phyloP scores from a whole-genome alignment of 1,140 invertebrate species.

The Psix sp. region DNA sequence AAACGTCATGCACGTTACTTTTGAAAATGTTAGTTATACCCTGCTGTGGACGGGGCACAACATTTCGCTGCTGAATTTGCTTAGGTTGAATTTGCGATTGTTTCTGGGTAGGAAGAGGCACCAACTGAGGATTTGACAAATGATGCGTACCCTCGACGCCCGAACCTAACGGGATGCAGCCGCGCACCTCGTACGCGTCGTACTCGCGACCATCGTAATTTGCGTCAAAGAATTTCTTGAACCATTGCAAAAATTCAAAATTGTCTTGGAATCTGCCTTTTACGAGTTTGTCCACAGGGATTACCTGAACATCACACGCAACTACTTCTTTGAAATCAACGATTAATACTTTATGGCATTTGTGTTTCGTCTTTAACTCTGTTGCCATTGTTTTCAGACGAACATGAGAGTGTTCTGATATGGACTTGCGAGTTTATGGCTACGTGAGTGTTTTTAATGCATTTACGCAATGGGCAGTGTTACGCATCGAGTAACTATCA shows the following conservation, averaged over 20 bases:
- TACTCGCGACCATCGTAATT: constrained; percentile 98
- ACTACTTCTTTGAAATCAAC: constrained; percentile 6
- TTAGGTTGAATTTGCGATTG: constrained; percentile 73
- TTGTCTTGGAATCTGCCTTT: constrained; percentile 98
- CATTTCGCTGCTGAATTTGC: constrained; percentile 72
- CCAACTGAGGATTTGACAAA: constrained; percentile 74
- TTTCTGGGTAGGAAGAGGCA: constrained; percentile 74
- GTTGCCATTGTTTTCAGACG: no score
- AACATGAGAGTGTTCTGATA: no score
- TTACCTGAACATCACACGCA: constrained; percentile 80
- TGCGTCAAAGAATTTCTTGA: constrained; percentile 99
- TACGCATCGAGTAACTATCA: no score
- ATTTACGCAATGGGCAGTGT: no score
- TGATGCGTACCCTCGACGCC: constrained; percentile 75
- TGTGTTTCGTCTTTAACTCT: no score
- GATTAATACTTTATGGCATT: no score
- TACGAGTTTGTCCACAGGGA: constrained; percentile 91
- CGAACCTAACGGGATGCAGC: constrained; percentile 84
- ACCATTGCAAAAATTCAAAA: constrained; percentile 99
- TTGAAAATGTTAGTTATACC: constrained; percentile 63
- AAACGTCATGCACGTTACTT: constrained; percentile 61
- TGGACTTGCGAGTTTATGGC: no score
- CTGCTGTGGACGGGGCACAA: constrained; percentile 69
- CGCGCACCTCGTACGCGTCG: constrained; percentile 91
- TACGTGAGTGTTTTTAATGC: no score